Conservation (phyloP, 2,797 vertebrate species). For the Spinus pinus region DNA sequence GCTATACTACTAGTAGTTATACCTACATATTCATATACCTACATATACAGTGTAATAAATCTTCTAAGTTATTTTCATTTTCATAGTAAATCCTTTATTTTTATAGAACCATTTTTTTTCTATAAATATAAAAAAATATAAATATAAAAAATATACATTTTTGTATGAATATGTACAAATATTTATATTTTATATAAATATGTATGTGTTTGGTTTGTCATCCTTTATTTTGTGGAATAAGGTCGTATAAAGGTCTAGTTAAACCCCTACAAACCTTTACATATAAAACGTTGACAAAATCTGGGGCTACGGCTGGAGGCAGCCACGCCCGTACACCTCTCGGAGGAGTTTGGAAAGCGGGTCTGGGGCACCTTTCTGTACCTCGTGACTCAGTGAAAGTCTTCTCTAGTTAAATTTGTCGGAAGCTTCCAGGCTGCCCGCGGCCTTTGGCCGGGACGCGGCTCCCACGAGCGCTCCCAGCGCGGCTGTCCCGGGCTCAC, state of each 20-base stretch:
- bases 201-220: neutral
- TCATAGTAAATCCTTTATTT: neutral
- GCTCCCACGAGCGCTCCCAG: neutral
- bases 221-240: neutral
- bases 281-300: rapidly evolving
- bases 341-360: neutral
- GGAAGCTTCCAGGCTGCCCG: neutral
- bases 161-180: too few species aligned
- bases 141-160: neutral
- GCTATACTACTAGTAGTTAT: neutral
- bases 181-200: neutral
- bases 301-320: rapidly evolving
- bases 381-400: neutral
- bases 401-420: neutral
- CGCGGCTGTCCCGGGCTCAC: neutral
- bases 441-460: rapidly evolving
- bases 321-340: neutral
- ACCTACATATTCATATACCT: too few species aligned
- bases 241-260: neutral
- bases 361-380: rapidly evolving
- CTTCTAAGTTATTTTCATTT: neutral
- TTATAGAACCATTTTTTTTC: neutral
- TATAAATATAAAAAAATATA: neutral
- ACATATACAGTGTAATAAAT: neutral
- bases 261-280: neutral